Evolutionary conservation across 2,888 invertebrate genomes (phyloP).

Genomic region (Zelleria hepariella): DNA sequence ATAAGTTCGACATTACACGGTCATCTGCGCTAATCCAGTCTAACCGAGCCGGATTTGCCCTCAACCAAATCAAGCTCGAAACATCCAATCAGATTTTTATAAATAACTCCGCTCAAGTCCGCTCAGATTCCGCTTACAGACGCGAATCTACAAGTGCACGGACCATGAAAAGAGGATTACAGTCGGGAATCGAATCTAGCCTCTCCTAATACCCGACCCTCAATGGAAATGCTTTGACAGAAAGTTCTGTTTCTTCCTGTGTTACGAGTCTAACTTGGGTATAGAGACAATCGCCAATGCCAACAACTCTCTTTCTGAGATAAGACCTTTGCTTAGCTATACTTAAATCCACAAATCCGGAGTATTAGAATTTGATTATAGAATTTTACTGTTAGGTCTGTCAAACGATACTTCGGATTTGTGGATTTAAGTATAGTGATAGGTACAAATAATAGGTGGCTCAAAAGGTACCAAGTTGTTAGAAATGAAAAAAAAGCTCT

Average conservation of each 20-base stretch:
- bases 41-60: background rate
- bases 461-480: no score
- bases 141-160: slow-evolving; percentile 11
- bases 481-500: no score
- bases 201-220: background rate
- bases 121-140: slow-evolving; percentile 8
- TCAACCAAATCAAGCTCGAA: background rate
- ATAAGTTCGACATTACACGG: no score
- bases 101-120: background rate
- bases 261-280: background rate
- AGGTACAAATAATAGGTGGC: no score
- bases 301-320: no score
- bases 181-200: slow-evolving; percentile 22
- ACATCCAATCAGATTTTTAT: slow-evolving; percentile 8
- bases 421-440: no score
- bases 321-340: no score
- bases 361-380: no score
- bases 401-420: no score
- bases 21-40: background rate
- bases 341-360: no score
- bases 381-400: no score
- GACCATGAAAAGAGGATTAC: slow-evolving; percentile 25
- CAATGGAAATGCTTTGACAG: background rate
- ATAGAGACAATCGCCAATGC: background rate
- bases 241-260: background rate